Conservation (phyloP, 2,113 vertebrate species). For the Tachysurus vachellii region DNA sequence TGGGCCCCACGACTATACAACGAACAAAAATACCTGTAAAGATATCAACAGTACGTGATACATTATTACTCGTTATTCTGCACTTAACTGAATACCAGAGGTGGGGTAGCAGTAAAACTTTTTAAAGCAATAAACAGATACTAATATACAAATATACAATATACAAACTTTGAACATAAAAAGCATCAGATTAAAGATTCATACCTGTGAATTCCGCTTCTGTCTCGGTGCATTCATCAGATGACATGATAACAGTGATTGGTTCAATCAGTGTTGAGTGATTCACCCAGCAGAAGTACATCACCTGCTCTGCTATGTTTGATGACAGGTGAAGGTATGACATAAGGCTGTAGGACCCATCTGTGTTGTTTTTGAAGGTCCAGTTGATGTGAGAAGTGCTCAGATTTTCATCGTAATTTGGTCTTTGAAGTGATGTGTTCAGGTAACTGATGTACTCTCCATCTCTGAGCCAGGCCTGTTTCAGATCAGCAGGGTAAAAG, state of each 20-base stretch:
- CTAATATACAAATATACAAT: too few species aligned
- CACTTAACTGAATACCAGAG: too few species aligned
- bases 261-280: constrained; percentile 45
- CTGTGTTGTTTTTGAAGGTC: constrained; percentile 21
- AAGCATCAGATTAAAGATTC: background rate
- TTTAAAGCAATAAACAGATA: too few species aligned
- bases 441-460: constrained; percentile 31
- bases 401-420: background rate
- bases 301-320: background rate
- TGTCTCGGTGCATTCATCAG: constrained; percentile 8
- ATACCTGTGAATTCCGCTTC: background rate
- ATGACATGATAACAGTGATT: constrained; percentile 26
- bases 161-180: too few species aligned
- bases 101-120: too few species aligned
- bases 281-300: constrained; percentile 56
- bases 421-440: constrained; percentile 23
- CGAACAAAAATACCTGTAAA: too few species aligned
- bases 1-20: too few species aligned
- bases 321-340: constrained; percentile 38
- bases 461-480: constrained; percentile 48
- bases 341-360: constrained; percentile 34
- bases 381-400: background rate
- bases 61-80: too few species aligned
- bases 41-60: too few species aligned
- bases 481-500: constrained; percentile 38